These are phyloP conservation scores for Ceratosolen fusciceps DNA, from an alignment of 1,140 invertebrate genomes.

Conservation along the genomic window DNA sequence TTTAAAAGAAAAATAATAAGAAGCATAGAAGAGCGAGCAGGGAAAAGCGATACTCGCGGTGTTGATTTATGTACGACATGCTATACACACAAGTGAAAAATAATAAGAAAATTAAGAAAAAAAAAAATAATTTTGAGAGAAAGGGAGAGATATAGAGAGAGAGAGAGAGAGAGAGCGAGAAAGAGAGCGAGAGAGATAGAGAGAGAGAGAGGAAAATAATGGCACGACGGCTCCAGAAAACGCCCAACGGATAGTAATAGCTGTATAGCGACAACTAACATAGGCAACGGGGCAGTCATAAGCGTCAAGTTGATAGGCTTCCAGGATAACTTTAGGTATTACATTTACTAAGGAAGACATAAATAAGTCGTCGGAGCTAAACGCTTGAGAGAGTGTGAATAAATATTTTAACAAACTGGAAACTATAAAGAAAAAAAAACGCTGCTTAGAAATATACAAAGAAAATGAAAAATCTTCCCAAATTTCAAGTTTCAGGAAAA, in stretches of 20 bases:
- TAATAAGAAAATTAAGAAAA: conserved; percentile 43
- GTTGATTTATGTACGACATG: conserved; percentile 50
- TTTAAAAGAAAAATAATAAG: conserved; percentile 31
- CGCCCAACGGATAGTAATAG: conserved; percentile 54
- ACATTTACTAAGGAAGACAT: conserved; percentile 60
- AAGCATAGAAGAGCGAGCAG: conserved; percentile 47
- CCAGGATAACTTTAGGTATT: conserved; percentile 70
- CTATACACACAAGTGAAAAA: conserved; percentile 44
- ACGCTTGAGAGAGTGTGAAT: conserved; percentile 66
- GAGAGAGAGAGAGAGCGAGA: no score
- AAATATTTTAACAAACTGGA: conserved; percentile 69
- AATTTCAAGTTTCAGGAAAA: conserved; percentile 49
- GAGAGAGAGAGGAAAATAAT: conserved; percentile 26
- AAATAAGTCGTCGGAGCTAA: conserved; percentile 58
- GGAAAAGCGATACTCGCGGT: conserved; percentile 45
- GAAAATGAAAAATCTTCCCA: conserved; percentile 65
- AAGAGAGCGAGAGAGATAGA: no score
- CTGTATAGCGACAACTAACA: conserved; percentile 52
- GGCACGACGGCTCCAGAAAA: conserved; percentile 55
- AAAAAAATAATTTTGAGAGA: conserved; percentile 20
- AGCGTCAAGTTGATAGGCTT: conserved; percentile 70
- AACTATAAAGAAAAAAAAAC: conserved; percentile 61
- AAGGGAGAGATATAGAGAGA: no score
- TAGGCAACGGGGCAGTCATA: conserved; percentile 57
- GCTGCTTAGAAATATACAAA: conserved; percentile 68